Evolutionary conservation across 2,888 invertebrate species (phyloP).

Genomic region (Diadegma fenestrale): DNA sequence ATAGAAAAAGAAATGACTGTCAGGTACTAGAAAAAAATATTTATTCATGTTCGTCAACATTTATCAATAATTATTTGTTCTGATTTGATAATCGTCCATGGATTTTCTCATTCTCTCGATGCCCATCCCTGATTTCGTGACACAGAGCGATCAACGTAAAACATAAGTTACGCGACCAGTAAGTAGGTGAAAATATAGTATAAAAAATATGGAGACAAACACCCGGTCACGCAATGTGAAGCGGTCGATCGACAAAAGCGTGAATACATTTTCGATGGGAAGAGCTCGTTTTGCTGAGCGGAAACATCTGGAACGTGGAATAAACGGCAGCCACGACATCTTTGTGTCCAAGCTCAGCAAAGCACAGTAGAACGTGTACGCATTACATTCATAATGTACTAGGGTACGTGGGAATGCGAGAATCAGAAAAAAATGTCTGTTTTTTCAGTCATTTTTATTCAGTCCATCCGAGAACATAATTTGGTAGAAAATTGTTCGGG

Average conservation of each 20-base stretch:
- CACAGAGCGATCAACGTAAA: slow-evolving; percentile 18
- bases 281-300: slow-evolving; percentile 32
- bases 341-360: not conserved
- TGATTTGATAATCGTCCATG: slow-evolving; percentile 20
- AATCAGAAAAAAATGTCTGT: not conserved
- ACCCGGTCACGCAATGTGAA: slow-evolving; percentile 23
- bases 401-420: not conserved
- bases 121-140: slow-evolving; percentile 27
- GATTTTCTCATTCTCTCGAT: slow-evolving; percentile 1
- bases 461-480: not conserved
- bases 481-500: not conserved
- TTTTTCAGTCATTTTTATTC: not conserved
- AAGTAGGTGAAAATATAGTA: slow-evolving; percentile 6
- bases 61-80: not conserved
- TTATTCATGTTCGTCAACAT: not conserved
- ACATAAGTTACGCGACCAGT: slow-evolving; percentile 16
- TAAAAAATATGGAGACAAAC: slow-evolving; percentile 25
- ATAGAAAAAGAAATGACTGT: not conserved
- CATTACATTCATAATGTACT: not conserved
- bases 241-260: slow-evolving; percentile 38
- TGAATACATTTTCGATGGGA: slow-evolving; percentile 16
- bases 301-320: slow-evolving; percentile 27
- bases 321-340: not conserved
- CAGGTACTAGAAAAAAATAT: not conserved
- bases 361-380: not conserved